A percentile compares a stretch with the other conserved stretches of the same genome.
Evolutionary conservation across 2,113 vertebrate genomes (phyloP).

Genomic region (Herpailurus yagouaroundi): DNA sequence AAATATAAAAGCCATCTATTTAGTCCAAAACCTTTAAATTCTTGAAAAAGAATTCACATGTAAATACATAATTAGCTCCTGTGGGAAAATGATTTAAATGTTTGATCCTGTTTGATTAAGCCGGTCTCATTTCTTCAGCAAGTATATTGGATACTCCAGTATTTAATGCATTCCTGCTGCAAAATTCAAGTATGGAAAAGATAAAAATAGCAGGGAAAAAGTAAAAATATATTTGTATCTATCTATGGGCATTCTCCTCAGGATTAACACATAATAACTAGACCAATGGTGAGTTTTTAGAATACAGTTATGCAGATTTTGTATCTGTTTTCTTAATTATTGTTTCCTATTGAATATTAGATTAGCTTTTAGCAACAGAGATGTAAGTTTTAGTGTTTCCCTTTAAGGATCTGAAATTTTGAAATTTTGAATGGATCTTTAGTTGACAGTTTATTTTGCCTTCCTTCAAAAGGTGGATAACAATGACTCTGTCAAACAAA

Average conservation of each 20-base stretch:
- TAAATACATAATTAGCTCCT: neutral
- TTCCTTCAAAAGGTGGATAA: neutral
- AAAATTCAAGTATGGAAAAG: conserved; percentile 33
- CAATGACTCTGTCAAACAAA: neutral
- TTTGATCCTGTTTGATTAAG: neutral
- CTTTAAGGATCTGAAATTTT: neutral
- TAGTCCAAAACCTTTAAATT: neutral
- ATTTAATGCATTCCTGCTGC: neutral
- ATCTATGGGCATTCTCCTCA: neutral
- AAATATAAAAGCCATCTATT: neutral
- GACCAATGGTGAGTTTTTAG: neutral
- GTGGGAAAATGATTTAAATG: neutral
- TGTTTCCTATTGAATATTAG: neutral
- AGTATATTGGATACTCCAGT: neutral
- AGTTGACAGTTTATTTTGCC: neutral
- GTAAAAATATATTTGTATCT: neutral
- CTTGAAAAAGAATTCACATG: neutral
- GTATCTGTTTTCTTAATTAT: neutral
- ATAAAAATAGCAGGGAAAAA: neutral
- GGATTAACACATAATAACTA: neutral
- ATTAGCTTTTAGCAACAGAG: neutral
- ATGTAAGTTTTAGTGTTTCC: neutral
- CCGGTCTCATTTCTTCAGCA: neutral
- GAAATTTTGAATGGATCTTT: neutral
- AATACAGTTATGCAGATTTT: neutral